phyloP scores from a whole-genome alignment of 1,140 invertebrate species.

The Zaprionus taronus region DNA sequence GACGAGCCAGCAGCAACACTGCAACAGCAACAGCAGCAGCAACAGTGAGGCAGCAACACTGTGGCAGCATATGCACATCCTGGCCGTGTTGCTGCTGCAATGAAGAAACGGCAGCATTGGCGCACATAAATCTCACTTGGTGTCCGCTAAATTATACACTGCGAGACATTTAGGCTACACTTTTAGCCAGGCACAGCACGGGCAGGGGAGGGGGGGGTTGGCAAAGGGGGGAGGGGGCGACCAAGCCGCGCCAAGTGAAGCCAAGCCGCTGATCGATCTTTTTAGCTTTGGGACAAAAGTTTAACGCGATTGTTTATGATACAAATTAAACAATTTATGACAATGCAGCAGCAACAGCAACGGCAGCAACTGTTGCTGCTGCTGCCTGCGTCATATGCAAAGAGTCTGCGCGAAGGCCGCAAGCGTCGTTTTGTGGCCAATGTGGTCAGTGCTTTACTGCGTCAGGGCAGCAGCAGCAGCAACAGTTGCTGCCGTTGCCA shows the following conservation, averaged over 20 bases:
- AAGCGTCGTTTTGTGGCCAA: constrained; percentile 48
- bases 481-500: constrained; percentile 35
- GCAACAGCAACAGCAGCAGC: constrained; percentile 19
- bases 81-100: not conserved
- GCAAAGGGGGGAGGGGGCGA: constrained; percentile 12
- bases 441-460: constrained; percentile 49
- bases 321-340: constrained; percentile 85
- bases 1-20: constrained; percentile 6
- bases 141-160: constrained; percentile 84
- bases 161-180: constrained; percentile 83
- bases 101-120: constrained; percentile 70
- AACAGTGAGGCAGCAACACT: constrained; percentile 23
- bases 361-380: constrained; percentile 21
- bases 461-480: constrained; percentile 16
- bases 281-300: constrained; percentile 84
- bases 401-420: constrained; percentile 63
- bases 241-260: constrained; percentile 19
- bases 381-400: constrained; percentile 69
- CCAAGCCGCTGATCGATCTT: constrained; percentile 77
- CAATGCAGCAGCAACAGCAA: constrained; percentile 67
- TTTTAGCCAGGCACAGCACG: constrained; percentile 52
- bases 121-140: constrained; percentile 85
- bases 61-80: not conserved
- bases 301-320: constrained; percentile 85
- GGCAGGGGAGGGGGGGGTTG: not conserved